Evolutionary conservation across 2,113 vertebrate genomes (phyloP).

Genomic region (Rhodinocichla rosea): DNA sequence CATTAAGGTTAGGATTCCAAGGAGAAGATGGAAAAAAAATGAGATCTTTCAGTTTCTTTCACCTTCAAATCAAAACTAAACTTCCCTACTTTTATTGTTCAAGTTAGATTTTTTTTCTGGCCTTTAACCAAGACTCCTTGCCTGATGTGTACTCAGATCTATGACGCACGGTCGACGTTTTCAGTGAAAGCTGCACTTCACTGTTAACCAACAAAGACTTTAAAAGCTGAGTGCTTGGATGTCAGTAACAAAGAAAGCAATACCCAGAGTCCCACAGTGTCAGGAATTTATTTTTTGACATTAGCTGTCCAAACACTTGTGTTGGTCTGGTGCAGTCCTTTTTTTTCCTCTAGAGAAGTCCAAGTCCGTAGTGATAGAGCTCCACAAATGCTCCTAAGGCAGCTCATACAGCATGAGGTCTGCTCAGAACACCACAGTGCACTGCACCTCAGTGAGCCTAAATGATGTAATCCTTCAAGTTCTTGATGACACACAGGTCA

Average conservation of each 20-base stretch:
- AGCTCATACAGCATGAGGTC: background rate
- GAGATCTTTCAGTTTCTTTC: background rate
- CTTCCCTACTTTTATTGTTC: background rate
- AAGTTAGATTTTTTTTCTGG: background rate
- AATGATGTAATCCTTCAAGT: background rate
- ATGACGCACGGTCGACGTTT: fast-evolving
- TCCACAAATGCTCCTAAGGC: background rate
- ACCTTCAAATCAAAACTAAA: background rate
- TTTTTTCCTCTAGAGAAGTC: background rate
- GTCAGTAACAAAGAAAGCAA: background rate
- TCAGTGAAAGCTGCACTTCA: background rate
- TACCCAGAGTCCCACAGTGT: background rate
- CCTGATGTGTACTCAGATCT: background rate
- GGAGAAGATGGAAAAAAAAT: background rate
- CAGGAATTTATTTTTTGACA: background rate
- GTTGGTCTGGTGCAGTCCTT: background rate
- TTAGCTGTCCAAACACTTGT: background rate
- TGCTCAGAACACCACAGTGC: background rate
- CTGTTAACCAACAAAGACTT: background rate
- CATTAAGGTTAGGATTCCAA: background rate
- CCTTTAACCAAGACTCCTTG: background rate
- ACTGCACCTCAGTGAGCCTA: background rate
- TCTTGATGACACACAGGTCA: background rate
- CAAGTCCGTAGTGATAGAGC: background rate
- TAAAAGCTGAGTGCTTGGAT: background rate